Percentiles rank a stretch among this genome's conserved stretches.
Conservation (phyloP, 2,797 vertebrate genomes). For the Gadopsis marmoratus region DNA sequence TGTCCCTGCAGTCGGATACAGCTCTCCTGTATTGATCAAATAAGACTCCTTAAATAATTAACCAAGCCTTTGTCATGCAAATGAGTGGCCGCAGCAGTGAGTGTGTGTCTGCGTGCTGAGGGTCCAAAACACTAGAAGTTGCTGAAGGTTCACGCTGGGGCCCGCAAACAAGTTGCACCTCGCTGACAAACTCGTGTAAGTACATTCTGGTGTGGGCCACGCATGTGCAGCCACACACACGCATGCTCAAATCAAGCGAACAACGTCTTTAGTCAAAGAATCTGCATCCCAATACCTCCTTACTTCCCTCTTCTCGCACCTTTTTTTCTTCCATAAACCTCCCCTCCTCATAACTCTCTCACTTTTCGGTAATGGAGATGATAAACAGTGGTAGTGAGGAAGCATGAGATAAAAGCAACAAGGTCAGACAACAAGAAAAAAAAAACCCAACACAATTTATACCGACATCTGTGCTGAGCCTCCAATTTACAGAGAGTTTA, state of each 20-base stretch:
- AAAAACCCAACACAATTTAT: constrained; percentile 28
- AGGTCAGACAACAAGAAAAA: constrained; percentile 44
- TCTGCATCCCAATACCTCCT: constrained; percentile 52
- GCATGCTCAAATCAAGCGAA: constrained; percentile 39
- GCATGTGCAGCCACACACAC: constrained; percentile 10
- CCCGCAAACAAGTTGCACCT: constrained; percentile 46
- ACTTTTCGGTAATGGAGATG: constrained; percentile 36
- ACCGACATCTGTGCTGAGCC: constrained; percentile 32
- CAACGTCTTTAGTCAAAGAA: constrained; percentile 71
- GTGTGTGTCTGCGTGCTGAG: constrained; percentile 42
- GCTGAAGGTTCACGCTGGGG: constrained; percentile 58
- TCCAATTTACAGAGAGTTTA: constrained; percentile 55
- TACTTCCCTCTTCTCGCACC: constrained; percentile 4
- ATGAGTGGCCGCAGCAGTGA: constrained; percentile 73
- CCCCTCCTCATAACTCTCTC: constrained; percentile 2
- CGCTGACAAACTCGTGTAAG: constrained; percentile 26
- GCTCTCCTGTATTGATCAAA: constrained; percentile 88
- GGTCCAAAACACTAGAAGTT: constrained; percentile 54
- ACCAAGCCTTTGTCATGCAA: constrained; percentile 86
- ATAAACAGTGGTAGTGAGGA: constrained; percentile 43
- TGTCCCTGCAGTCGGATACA: constrained; percentile 84
- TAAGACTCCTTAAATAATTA: constrained; percentile 87
- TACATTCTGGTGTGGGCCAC: constrained; percentile 1
- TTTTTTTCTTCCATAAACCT: not conserved
- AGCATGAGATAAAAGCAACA: constrained; percentile 50